Base-by-base conservation (phyloP, 2,888 invertebrate genomes). In the Hirtodrosophila confusa region DNA sequence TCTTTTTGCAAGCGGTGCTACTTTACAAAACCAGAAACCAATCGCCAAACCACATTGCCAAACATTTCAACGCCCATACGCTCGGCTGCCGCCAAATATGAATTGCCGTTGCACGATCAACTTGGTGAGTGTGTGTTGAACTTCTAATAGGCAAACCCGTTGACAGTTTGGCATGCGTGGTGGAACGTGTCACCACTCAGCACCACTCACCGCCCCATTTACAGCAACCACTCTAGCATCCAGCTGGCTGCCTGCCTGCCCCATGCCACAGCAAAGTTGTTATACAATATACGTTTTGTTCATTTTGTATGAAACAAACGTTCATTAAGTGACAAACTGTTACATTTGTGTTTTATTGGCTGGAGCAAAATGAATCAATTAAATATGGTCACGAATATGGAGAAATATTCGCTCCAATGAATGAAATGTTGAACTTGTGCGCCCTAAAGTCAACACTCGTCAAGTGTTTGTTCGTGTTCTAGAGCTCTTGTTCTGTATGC, bases 401-500 rank as follows among this genome's bases (percentile, higher is more conserved):
- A 65, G 64, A 56, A 53, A 51, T 27, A 68, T 44, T 68, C 56
- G 68, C 62, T 51, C 9, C 50, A 61, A 68, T 70, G 57, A 80
- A 67, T 70, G 62, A 83, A 85, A 64, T 66, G 65, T 66, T 74
- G 57, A 71, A 69, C 75, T 72, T 69, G 57, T 57, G 71, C 57
- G 44, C 73, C 77, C 73, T 56, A 58, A 56, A 73, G 41, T 60
- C 68, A 73, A 55, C 53, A 44, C 45, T 55, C 36, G 48, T 57
- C 74, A 64, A 86, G 80, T 84, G 80, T 63, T 63, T 77, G 84
- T 83, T 83, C 84, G 74, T 86, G 86, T 70, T 83, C 70, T 77
- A 84, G 80, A 77, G 86, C 65, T 80, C 80, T 65, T 67, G 58
- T 27, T 69, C 23, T 40, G 17, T 37, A 9, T 39, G 36, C 47